Evolutionary conservation across 2,888 invertebrate species (phyloP).

Genomic region (Globia sparganii): DNA sequence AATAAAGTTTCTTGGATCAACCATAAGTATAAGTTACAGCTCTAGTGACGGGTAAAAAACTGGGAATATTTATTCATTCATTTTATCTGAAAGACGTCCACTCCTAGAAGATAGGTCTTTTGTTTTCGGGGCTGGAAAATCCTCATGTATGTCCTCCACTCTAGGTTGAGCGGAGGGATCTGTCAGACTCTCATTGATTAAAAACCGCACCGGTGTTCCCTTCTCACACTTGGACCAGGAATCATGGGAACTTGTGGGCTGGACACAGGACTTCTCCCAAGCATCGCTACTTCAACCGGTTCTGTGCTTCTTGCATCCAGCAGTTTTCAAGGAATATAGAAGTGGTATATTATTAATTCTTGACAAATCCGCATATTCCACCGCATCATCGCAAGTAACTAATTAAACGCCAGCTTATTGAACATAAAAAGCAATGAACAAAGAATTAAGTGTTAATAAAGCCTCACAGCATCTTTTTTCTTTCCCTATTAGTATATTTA

Average conservation of each 20-base stretch:
- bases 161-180: no score
- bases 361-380: not conserved
- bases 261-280: no score
- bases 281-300: not conserved
- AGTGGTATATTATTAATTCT: not conserved
- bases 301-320: not conserved
- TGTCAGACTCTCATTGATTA: no score
- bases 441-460: constrained; percentile 26
- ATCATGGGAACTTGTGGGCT: no score
- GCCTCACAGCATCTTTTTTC: constrained; percentile 9
- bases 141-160: no score
- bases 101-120: not conserved
- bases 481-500: constrained; percentile 35
- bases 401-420: not conserved
- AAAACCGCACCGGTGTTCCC: no score
- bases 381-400: not conserved
- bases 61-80: not conserved
- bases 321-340: not conserved
- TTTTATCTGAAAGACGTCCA: not conserved
- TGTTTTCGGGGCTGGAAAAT: no score
- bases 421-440: constrained; percentile 21
- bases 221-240: no score
- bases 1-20: not conserved
- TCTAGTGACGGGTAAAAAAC: no score
- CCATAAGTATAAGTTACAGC: not conserved